A percentile compares a stretch with the other conserved stretches of the same genome.
Conservation (phyloP, 2,797 vertebrate genomes). For the Gorsachius magnificus region DNA sequence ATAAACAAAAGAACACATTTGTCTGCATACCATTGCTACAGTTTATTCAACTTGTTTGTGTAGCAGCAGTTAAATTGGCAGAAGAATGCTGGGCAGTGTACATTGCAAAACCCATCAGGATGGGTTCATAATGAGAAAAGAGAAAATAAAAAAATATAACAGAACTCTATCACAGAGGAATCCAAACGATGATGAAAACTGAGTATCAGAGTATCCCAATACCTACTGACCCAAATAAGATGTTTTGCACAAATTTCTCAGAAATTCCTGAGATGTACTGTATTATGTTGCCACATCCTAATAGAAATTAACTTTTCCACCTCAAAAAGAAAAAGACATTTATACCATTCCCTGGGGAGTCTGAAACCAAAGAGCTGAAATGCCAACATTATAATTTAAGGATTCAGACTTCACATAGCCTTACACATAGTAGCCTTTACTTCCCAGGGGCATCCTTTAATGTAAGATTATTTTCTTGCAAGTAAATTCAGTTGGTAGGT, state of each 20-base stretch:
- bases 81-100: neutral
- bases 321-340: neutral
- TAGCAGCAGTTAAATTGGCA: neutral
- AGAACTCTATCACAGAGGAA: neutral
- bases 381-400: neutral
- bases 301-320: neutral
- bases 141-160: neutral
- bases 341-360: neutral
- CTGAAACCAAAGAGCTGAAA: neutral
- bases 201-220: neutral
- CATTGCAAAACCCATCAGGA: neutral
- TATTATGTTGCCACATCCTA: neutral
- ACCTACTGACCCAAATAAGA: neutral
- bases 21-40: slow-evolving; percentile 18
- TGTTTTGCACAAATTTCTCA: neutral
- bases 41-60: slow-evolving; percentile 9
- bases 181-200: neutral
- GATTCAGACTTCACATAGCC: neutral
- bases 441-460: neutral
- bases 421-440: neutral
- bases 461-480: neutral
- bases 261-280: neutral
- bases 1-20: slow-evolving; percentile 30
- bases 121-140: neutral
- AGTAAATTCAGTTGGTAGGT: neutral